phyloP scores from a whole-genome alignment of 2,797 vertebrate genomes.

The Perodicticus potto region DNA sequence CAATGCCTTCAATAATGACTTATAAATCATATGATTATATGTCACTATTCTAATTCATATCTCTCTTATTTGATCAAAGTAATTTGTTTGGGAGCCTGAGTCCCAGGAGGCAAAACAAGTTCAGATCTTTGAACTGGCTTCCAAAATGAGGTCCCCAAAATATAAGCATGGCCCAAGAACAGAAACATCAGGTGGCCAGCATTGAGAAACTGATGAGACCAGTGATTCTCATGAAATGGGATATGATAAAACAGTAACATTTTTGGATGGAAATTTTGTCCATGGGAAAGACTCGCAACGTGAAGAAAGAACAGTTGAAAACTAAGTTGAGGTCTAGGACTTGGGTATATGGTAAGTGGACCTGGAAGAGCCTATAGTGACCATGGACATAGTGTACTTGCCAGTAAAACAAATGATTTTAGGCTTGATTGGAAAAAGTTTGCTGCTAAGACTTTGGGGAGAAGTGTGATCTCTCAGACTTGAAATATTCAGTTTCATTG shows the following conservation, averaged over 20 bases:
- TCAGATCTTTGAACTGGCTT: neutral
- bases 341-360: neutral
- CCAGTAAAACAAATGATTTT: neutral
- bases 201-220: neutral
- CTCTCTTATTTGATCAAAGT: neutral
- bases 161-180: neutral
- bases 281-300: neutral
- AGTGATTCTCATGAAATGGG: neutral
- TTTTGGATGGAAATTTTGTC: neutral
- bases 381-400: neutral
- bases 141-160: neutral
- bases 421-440: neutral
- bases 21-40: neutral
- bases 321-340: neutral
- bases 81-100: neutral
- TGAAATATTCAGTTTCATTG: neutral
- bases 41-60: neutral
- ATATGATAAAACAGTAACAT: neutral
- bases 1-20: neutral
- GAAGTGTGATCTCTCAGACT: too few relatives aligned
- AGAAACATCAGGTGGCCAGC: neutral
- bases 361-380: neutral
- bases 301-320: neutral
- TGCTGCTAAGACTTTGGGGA: neutral
- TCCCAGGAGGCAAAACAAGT: neutral